A percentile compares a stretch with the other conserved stretches of the same genome.
Conservation (phyloP, 2,797 vertebrate genomes). For the Eidolon dupreanum region DNA sequence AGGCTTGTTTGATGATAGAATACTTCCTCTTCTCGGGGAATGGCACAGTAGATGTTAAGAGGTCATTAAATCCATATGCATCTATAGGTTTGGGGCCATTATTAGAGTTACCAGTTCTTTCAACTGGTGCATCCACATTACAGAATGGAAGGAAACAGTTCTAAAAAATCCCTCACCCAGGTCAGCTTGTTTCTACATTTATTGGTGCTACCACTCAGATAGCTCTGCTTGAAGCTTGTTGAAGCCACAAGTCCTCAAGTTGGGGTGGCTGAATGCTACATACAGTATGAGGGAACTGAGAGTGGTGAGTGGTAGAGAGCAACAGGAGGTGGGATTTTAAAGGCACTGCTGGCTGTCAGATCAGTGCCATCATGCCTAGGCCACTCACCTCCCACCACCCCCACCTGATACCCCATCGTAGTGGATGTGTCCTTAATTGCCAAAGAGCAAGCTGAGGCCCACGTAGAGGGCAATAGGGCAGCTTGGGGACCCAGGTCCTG, state of each 20-base stretch:
- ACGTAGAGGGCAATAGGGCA: neutral
- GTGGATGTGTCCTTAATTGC: neutral
- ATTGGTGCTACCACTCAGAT: conserved; percentile 78
- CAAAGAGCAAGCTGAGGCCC: neutral
- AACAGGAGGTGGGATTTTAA: conserved; percentile 58
- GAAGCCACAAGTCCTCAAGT: conserved; percentile 76
- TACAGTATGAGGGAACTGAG: conserved; percentile 62
- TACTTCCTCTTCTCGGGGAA: neutral
- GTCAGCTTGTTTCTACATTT: conserved; percentile 78
- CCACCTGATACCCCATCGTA: neutral
- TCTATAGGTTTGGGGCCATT: neutral
- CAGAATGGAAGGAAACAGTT: neutral
- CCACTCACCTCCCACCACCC: neutral
- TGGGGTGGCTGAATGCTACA: conserved; percentile 70
- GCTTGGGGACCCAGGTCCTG: neutral
- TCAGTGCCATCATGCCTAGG: conserved; percentile 46
- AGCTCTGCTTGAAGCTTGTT: conserved; percentile 75
- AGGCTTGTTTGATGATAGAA: neutral
- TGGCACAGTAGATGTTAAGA: conserved; percentile 19
- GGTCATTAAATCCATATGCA: conserved; percentile 21
- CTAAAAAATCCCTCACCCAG: conserved; percentile 68
- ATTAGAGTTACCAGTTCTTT: conserved; percentile 9
- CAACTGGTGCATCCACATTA: neutral
- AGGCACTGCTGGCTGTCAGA: conserved; percentile 49
- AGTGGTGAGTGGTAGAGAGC: neutral